A percentile compares a stretch with the other conserved stretches of the same genome.
Conservation (phyloP, 1,140 invertebrate species). For the Drosophila virilis region DNA sequence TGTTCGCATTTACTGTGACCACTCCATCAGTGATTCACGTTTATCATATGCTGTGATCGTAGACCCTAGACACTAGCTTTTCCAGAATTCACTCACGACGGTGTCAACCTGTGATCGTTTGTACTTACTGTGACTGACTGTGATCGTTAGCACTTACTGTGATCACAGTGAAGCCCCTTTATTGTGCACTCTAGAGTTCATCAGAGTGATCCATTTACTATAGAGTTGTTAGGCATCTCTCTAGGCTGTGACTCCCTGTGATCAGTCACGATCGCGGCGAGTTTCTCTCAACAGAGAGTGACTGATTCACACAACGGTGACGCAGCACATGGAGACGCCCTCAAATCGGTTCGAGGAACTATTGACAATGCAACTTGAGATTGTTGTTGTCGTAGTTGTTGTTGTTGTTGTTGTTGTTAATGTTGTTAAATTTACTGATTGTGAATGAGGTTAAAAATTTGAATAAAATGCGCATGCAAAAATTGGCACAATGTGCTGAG, state of each 20-base stretch:
- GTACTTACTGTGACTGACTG: too few relatives aligned
- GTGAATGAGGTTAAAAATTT: conserved; percentile 77
- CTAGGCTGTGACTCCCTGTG: too few relatives aligned
- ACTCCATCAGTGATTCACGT: neutral
- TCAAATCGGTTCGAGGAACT: conserved; percentile 57
- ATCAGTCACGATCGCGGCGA: too few relatives aligned
- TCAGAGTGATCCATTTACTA: too few relatives aligned
- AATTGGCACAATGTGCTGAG: conserved; percentile 43
- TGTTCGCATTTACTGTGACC: neutral
- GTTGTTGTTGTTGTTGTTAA: conserved; percentile 26
- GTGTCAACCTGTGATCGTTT: neutral
- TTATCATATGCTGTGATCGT: neutral
- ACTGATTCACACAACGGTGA: conserved; percentile 29
- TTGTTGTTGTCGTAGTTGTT: conserved; percentile 8
- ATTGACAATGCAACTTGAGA: conserved; percentile 61
- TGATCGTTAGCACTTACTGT: too few relatives aligned
- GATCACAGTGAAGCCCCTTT: too few relatives aligned
- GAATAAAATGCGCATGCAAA: conserved; percentile 80
- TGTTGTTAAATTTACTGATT: conserved; percentile 50
- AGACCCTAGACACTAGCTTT: too few relatives aligned
- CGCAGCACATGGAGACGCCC: conserved; percentile 12
- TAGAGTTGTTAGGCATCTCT: too few relatives aligned
- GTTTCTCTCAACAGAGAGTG: neutral
- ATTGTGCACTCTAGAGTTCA: too few relatives aligned
- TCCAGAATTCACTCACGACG: neutral